These are phyloP conservation scores for Sturnus vulgaris DNA, from an alignment of 2,113 vertebrate genomes.

Conservation along the genomic window DNA sequence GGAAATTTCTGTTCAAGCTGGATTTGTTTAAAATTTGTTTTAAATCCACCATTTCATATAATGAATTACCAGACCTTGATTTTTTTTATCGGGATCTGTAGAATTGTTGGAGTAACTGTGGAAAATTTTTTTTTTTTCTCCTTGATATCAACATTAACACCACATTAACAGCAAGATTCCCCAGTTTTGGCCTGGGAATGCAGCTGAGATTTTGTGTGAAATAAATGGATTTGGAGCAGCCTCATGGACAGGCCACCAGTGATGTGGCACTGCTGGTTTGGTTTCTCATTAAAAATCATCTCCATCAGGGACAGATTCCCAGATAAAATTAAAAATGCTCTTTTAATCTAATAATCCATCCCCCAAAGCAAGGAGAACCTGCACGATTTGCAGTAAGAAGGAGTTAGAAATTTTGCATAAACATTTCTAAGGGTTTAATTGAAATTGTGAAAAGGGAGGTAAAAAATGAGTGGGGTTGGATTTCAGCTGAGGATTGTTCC, in stretches of 20 bases:
- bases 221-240: not conserved
- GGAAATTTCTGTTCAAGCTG: not conserved
- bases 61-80: not conserved
- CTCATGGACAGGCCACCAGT: not conserved
- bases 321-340: not conserved
- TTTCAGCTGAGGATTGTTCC: not conserved
- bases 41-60: not conserved
- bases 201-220: not conserved
- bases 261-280: not conserved
- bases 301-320: not conserved
- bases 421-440: not conserved
- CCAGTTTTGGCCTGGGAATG: too few relatives aligned
- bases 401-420: not conserved
- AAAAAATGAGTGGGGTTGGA: not conserved
- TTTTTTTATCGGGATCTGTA: not conserved
- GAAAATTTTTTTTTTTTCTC: not conserved
- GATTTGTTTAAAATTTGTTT: too few relatives aligned
- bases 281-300: not conserved
- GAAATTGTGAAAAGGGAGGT: not conserved
- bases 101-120: not conserved
- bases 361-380: not conserved
- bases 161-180: not conserved
- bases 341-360: not conserved
- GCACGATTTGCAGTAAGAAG: too few relatives aligned
- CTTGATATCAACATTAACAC: not conserved